Conservation (phyloP, 2,888 invertebrate genomes). For the Synanthedon vespiformis region DNA sequence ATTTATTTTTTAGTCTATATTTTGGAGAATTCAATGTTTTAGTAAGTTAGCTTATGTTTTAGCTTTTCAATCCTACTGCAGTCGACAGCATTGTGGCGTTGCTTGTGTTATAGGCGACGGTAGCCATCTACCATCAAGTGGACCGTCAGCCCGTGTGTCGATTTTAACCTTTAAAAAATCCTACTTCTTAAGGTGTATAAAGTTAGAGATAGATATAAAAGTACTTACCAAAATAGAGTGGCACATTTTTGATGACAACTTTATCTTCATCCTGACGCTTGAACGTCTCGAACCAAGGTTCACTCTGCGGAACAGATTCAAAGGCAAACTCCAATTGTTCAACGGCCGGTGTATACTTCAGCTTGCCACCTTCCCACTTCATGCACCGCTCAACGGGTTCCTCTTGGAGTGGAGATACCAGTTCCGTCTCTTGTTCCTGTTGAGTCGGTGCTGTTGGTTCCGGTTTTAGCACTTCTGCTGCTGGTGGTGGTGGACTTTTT, state of each 20-base stretch:
- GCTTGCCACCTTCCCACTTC: slow-evolving; percentile 58
- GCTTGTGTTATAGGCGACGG: no score
- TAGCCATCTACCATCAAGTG: no score
- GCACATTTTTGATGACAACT: slow-evolving; percentile 72
- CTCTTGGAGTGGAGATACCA: slow-evolving; percentile 32
- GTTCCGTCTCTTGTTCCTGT: slow-evolving; percentile 11
- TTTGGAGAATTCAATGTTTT: no score
- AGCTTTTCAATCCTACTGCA: no score
- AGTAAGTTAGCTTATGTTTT: no score
- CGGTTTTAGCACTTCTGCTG: slow-evolving; percentile 7
- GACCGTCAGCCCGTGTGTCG: no score
- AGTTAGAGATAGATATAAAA: slow-evolving; percentile 18
- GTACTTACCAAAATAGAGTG: slow-evolving; percentile 67
- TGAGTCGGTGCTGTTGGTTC: slow-evolving; percentile 9
- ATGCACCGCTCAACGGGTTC: slow-evolving; percentile 45
- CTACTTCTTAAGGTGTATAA: slow-evolving; percentile 1
- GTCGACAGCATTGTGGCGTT: no score
- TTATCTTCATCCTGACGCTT: slow-evolving; percentile 80
- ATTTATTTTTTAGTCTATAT: no score
- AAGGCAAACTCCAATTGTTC: slow-evolving; percentile 79
- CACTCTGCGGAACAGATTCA: slow-evolving; percentile 78
- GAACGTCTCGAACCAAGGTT: slow-evolving; percentile 85
- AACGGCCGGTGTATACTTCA: slow-evolving; percentile 63
- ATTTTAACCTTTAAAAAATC: not conserved
- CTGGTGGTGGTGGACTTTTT: slow-evolving; percentile 15